Conservation (phyloP, 2,797 vertebrate genomes). For the Falco biarmicus region DNA sequence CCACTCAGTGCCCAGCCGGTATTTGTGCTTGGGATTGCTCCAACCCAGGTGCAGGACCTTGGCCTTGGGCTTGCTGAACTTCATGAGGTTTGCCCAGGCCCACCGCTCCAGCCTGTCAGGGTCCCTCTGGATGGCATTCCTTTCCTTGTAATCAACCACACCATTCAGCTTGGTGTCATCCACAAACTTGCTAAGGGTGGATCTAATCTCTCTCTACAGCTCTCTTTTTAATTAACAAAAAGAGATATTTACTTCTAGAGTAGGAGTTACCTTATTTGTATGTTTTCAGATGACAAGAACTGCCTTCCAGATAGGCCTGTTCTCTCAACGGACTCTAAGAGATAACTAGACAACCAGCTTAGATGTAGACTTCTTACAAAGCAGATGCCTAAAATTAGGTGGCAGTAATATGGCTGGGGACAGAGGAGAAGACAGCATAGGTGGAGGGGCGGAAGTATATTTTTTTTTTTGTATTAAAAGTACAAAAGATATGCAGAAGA, state of each 20-base stretch:
- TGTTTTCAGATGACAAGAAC: not conserved
- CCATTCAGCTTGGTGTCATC: not conserved
- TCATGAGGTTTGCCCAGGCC: no score
- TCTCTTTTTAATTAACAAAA: not conserved
- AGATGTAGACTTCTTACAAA: not conserved
- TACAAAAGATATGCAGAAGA: not conserved
- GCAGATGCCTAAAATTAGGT: not conserved
- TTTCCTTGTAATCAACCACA: not conserved
- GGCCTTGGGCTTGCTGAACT: no score
- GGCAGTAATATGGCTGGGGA: not conserved
- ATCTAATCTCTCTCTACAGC: not conserved
- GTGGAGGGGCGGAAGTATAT: not conserved
- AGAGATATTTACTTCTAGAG: not conserved
- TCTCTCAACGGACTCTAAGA: not conserved
- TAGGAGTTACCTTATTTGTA: not conserved
- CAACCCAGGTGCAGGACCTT: no score
- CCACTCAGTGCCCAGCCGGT: no score
- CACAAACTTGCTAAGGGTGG: not conserved
- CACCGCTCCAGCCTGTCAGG: no score
- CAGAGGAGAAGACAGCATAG: not conserved
- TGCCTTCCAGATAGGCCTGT: not conserved
- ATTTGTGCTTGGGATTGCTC: no score
- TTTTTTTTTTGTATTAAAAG: not conserved
- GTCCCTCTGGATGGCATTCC: no score
- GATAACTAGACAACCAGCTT: not conserved